Evolutionary conservation across 2,113 vertebrate species (phyloP).

Genomic region (Hiodon tergisus): DNA sequence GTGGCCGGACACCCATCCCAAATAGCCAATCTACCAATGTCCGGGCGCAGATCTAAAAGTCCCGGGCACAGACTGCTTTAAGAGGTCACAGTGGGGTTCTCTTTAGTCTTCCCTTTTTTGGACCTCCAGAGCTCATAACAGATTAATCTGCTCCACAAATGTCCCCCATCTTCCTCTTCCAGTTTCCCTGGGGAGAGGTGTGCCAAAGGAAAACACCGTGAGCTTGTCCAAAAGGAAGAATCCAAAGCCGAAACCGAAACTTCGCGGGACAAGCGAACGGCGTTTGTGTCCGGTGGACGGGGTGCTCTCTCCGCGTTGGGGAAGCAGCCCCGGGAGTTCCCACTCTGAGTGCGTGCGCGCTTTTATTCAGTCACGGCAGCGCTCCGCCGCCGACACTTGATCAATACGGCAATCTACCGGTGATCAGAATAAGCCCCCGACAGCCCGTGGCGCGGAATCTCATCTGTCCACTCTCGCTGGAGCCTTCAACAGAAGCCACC

Average conservation of each 20-base stretch:
- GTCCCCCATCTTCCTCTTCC: conserved; percentile 62
- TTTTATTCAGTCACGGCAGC: conserved; percentile 84
- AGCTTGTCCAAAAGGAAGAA: too few species aligned
- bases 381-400: conserved; percentile 78
- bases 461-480: conserved; percentile 76
- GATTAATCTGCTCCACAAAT: conserved; percentile 70
- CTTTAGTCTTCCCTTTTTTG: conserved; percentile 72
- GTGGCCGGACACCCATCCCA: conserved; percentile 51
- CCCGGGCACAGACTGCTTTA: conserved; percentile 64
- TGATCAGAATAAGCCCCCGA: conserved; percentile 80
- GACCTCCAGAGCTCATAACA: conserved; percentile 66
- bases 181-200: conserved; percentile 37
- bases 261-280: conserved; percentile 31
- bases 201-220: conserved; percentile 1
- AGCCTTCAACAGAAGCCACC: conserved; percentile 69
- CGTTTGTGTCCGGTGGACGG: conserved; percentile 23
- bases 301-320: conserved; percentile 55
- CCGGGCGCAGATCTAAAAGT: conserved; percentile 71
- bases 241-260: too few species aligned
- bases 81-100: conserved; percentile 55
- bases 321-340: conserved; percentile 64
- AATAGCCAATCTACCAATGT: conserved; percentile 61
- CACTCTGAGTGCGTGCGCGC: conserved; percentile 76
- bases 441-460: conserved; percentile 78
- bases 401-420: conserved; percentile 90